These are phyloP conservation scores for Sitobion miscanthi DNA, from an alignment of 1,140 invertebrate genomes.

Conservation along the genomic window DNA sequence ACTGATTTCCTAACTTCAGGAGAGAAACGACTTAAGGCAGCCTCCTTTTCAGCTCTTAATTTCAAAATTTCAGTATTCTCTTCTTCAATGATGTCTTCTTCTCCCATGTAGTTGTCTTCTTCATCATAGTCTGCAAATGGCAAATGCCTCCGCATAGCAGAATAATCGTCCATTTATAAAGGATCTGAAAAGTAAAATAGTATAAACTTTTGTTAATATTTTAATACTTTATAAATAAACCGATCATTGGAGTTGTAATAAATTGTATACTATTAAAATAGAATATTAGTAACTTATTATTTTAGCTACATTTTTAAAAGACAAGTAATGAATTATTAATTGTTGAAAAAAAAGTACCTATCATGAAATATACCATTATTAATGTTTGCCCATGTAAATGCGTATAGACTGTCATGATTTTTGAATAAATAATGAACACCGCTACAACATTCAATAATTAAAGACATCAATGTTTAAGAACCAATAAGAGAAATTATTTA, in stretches of 20 bases:
- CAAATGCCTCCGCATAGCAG: neutral
- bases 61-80: neutral
- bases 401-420: neutral
- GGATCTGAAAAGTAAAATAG: conserved; percentile 42
- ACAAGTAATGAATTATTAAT: neutral
- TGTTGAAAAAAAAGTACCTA: neutral
- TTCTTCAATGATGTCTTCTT: neutral
- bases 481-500: neutral
- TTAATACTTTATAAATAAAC: neutral
- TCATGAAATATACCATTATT: neutral
- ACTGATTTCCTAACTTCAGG: neutral
- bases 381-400: neutral
- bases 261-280: neutral
- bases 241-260: neutral
- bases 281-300: too few species aligned
- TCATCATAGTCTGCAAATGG: neutral
- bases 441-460: neutral
- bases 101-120: neutral
- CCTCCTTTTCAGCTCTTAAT: neutral
- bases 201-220: neutral
- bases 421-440: neutral
- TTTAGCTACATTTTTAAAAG: too few species aligned
- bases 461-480: neutral
- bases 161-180: neutral
- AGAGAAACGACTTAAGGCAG: neutral